Evolutionary conservation across 2,888 invertebrate species (phyloP), one percentile per base, ranked within the genome.

Genomic region (Perizoma affinitatum): DNA sequence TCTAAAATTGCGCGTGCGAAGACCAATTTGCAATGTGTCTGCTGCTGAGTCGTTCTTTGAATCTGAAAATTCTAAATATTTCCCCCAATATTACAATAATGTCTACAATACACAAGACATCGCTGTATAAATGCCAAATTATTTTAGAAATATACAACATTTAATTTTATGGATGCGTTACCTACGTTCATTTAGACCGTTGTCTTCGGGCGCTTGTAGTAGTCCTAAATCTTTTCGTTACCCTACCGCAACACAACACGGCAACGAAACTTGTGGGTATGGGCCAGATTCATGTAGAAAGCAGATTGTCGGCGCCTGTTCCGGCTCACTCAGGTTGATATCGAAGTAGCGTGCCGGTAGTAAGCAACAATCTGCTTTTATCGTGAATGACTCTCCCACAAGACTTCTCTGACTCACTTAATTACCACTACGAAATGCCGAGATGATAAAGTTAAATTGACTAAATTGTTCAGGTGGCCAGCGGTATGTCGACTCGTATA

Each of bases 361-460:
- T 5, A 33, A 35, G 6, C 33, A 36, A 51, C 41, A 46, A 9
- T 45, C 40, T 48, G 53, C 45, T 42, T 61, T 49, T 11, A 34
- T 43, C 11, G 45, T 36, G 43, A 57, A 57, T 42, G 9, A n/a
- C 8, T 42, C 68, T 74, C 78, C 77, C 77, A 63, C 71, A 71
- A 78, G 71, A 75, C 72, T 67, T 68, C 68, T 67, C 77, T 72
- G 74, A 77, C 73, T 79, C 80, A 75, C 76, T 78, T 82, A 86
- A 85, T 85, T 84, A 83, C 73, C 77, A 72, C 70, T 78, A 79
- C 75, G 65, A 83, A 82, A 81, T 82, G 80, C 77, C 73, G 67
- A 82, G 76, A 82, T 83, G 81, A 86, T 84, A 83, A 86, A 86
- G 78, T 83, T 83, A 83, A 86, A 87, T 86, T 84, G 83, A 79